Evolutionary conservation across 2,113 vertebrate genomes (phyloP).

Genomic region (Bolborhynchus lineola): DNA sequence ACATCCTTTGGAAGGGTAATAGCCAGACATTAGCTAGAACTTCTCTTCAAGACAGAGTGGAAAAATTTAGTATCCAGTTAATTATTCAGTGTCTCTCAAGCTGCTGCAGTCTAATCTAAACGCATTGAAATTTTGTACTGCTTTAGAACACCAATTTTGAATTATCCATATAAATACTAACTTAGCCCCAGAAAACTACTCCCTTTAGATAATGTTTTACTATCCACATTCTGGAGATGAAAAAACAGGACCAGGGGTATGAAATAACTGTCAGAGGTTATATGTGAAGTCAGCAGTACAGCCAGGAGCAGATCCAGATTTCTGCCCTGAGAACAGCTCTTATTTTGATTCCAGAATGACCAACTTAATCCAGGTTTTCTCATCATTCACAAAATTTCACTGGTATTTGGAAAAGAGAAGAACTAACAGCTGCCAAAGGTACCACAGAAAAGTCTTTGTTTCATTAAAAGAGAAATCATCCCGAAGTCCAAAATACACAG

Average conservation of each 20-base stretch:
- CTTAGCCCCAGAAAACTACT: neutral
- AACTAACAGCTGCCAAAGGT: neutral
- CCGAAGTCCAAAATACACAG: neutral
- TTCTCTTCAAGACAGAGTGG: neutral
- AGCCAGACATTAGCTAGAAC: neutral
- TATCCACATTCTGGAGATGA: neutral
- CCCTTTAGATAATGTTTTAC: neutral
- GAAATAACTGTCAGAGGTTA: neutral
- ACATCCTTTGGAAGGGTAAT: neutral
- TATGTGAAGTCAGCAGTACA: neutral
- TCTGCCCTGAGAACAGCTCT: neutral
- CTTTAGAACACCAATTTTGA: neutral
- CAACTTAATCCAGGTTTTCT: neutral
- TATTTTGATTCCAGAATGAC: neutral
- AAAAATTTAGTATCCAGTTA: neutral
- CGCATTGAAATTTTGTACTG: neutral
- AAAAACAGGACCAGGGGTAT: neutral
- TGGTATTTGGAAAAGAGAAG: neutral
- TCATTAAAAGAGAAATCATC: neutral
- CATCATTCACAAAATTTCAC: neutral
- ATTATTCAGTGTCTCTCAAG: neutral
- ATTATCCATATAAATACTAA: neutral
- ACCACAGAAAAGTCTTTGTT: neutral
- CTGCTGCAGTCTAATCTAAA: neutral
- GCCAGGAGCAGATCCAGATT: neutral